phyloP scores from a whole-genome alignment of 2,888 invertebrate genomes.

The Lypha dubia region DNA sequence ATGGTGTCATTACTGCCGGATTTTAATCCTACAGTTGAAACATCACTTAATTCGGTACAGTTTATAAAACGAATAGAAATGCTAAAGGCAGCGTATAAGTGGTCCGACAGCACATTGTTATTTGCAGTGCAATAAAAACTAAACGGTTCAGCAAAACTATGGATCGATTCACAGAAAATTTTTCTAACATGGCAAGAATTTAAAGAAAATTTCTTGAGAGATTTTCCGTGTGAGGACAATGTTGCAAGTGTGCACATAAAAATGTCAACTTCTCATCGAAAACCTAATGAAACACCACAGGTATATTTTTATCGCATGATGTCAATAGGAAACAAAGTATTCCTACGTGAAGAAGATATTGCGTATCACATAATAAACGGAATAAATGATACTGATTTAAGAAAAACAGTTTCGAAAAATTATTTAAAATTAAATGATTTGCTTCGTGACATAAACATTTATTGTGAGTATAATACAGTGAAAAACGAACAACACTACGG shows the following conservation, averaged over 20 bases:
- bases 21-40: too few relatives aligned
- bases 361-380: slow-evolving; percentile 51
- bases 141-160: too few relatives aligned
- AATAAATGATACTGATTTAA: slow-evolving; percentile 50
- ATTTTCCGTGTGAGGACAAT: slow-evolving; percentile 41
- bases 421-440: too few relatives aligned
- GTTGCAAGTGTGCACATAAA: slow-evolving; percentile 38
- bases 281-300: slow-evolving; percentile 35
- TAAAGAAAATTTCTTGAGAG: slow-evolving; percentile 21
- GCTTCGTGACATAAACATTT: slow-evolving; percentile 35
- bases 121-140: too few relatives aligned
- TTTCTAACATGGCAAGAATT: slow-evolving; percentile 46
- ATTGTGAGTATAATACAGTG: slow-evolving; percentile 44
- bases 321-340: slow-evolving; percentile 27
- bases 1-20: too few relatives aligned
- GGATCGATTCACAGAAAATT: too few relatives aligned
- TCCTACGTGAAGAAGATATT: slow-evolving; percentile 35
- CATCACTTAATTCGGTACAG: too few relatives aligned
- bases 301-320: slow-evolving; percentile 52
- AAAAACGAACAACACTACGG: slow-evolving; percentile 11
- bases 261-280: slow-evolving; percentile 29
- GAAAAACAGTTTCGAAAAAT: slow-evolving; percentile 49
- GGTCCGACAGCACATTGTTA: too few relatives aligned
- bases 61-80: too few relatives aligned
- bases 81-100: too few relatives aligned